A percentile compares a stretch with the other conserved stretches of the same genome.
Conservation (phyloP, 1,140 invertebrate genomes). For the Euura saliciscinereae region DNA sequence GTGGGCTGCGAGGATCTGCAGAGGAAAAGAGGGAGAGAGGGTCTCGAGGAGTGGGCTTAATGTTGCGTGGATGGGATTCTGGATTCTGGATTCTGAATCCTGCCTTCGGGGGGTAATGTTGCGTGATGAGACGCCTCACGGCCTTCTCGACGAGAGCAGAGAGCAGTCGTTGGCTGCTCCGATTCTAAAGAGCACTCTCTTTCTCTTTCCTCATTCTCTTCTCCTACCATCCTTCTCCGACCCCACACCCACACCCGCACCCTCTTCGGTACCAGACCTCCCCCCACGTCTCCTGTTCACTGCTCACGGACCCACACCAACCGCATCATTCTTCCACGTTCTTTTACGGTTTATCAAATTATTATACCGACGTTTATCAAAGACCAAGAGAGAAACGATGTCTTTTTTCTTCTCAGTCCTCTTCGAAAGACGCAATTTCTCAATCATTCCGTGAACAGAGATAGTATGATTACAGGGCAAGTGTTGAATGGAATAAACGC, state of each 20-base stretch:
- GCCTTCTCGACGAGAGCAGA: slow-evolving; percentile 52
- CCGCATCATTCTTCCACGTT: background rate
- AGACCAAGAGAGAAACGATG: no score
- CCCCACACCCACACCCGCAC: slow-evolving; percentile 21
- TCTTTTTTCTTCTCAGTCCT: no score
- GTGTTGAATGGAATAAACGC: background rate
- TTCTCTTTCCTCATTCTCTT: slow-evolving; percentile 17
- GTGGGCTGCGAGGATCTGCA: slow-evolving; percentile 11
- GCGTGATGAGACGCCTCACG: slow-evolving; percentile 58
- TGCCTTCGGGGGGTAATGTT: slow-evolving; percentile 51
- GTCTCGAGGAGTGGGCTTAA: slow-evolving; percentile 47
- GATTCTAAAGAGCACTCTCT: slow-evolving; percentile 50
- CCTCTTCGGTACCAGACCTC: slow-evolving; percentile 20
- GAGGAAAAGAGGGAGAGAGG: background rate
- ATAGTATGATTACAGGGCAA: background rate
- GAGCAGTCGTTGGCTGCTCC: slow-evolving; percentile 37
- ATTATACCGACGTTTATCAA: no score
- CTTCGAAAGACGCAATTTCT: no score
- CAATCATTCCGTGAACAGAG: background rate
- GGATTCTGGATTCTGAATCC: slow-evolving; percentile 25
- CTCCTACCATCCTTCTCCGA: slow-evolving; percentile 22
- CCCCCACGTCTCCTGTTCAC: slow-evolving; percentile 26
- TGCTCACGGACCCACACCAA: background rate
- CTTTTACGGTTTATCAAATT: no score
- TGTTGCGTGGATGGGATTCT: slow-evolving; percentile 49